Evolutionary conservation across 2,113 vertebrate species (phyloP).

Genomic region (Dasyornis broadbenti): DNA sequence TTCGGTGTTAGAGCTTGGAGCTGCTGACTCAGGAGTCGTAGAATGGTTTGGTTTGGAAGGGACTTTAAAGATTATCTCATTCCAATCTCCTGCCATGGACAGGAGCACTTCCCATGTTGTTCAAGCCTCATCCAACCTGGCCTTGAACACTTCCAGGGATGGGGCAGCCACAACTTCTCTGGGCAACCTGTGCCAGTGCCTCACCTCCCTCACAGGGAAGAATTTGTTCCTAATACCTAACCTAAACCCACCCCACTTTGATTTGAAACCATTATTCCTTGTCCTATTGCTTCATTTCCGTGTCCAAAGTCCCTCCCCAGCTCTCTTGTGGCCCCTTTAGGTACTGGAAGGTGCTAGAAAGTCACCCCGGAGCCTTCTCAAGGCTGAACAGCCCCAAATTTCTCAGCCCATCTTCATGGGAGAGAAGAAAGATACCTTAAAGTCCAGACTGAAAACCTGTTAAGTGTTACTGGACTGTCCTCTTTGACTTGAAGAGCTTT

Average conservation of each 20-base stretch:
- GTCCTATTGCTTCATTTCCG: not conserved
- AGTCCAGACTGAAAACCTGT: not conserved
- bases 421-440: not conserved
- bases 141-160: not conserved
- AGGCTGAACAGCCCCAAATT: not conserved
- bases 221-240: not conserved
- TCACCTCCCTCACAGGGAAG: not conserved
- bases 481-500: not conserved
- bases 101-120: not conserved
- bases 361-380: not conserved
- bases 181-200: not conserved
- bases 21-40: not conserved
- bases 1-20: not conserved
- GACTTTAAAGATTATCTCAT: not conserved
- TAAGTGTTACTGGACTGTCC: not conserved
- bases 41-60: not conserved
- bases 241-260: not conserved
- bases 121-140: not conserved
- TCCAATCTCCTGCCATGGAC: not conserved
- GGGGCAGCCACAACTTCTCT: not conserved
- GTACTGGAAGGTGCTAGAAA: not conserved
- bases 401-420: not conserved
- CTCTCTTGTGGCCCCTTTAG: not conserved
- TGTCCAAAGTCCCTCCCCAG: not conserved
- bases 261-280: not conserved